Base-by-base conservation (phyloP, 2,113 vertebrate genomes). In the Neolamprologus hecqui region DNA sequence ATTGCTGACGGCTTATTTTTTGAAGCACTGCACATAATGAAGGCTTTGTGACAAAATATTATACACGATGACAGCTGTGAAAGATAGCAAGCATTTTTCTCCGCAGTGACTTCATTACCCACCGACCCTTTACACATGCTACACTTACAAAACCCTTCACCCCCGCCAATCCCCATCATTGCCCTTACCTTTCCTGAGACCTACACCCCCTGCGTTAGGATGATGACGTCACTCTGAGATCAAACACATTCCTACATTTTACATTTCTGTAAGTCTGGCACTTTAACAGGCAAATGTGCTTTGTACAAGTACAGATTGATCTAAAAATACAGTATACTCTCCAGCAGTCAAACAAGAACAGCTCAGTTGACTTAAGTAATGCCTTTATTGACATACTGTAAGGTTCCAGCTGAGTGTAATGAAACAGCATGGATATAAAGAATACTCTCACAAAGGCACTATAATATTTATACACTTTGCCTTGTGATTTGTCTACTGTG, bases 181-280 rank as follows among this genome's bases (percentile, higher is more conserved):
- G 75, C 93, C 95, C 97, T 98, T 98, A 98, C 98, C 98, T 98
- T 96, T 96, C 96, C 96, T 97, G 96, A 96, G 96, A 97, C 96
- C 97, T 84, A 92, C 97, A 98, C 54, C 96, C 12, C 96, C 94
- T 94, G 96, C 94, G 94, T 95, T 95, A 96, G 96, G 95, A 97
- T 93, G 96, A 42, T 9, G 82, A 90, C 75, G 84, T 90, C 81
- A 82, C 79, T 79, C 63, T 63, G 58, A 86, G 83, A 91, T 84
- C 92, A 86, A 81, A 84, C 82, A 86, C 21, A 85, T 42, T 86
- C 51, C 42, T 60, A 23, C 8, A 51, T 33, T 77, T 77, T 77
- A 77, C 5, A 77, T 51, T 77, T 33, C 45, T 51, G 11, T 51
- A 33, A 58, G 42, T 77, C 17, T 77, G 45, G 26, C 73, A 51